A percentile compares a stretch with the other conserved stretches of the same genome.
phyloP scores from a whole-genome alignment of 2,888 invertebrate genomes.

The Arge pagana region DNA sequence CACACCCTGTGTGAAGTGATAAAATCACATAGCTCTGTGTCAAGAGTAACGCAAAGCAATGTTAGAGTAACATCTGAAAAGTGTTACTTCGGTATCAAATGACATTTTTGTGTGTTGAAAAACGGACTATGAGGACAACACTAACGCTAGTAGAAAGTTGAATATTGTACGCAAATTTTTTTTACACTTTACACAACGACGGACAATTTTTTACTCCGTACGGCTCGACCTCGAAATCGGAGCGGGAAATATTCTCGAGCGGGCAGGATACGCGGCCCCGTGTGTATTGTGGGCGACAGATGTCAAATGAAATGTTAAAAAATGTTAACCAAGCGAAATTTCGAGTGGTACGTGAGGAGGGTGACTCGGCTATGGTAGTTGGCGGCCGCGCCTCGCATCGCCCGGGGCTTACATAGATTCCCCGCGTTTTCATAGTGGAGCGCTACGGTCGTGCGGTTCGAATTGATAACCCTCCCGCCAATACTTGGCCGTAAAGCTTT shows the following conservation, averaged over 20 bases:
- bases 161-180: no score
- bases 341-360: constrained; percentile 49
- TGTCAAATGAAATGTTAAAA: constrained; percentile 57
- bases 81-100: no score
- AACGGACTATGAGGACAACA: no score
- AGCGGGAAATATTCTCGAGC: constrained; percentile 9
- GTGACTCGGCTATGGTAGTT: constrained; percentile 16
- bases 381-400: not conserved
- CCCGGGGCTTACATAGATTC: constrained; percentile 1
- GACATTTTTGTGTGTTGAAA: no score
- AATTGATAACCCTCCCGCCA: constrained; percentile 16
- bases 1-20: no score
- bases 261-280: constrained; percentile 38
- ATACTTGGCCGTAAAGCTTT: not conserved
- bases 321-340: constrained; percentile 56
- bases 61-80: no score
- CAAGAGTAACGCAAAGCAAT: no score
- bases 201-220: no score
- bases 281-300: constrained; percentile 54
- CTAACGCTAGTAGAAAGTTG: no score
- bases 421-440: constrained; percentile 6
- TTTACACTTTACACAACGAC: no score
- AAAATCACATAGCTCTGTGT: no score
- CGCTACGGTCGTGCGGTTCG: constrained; percentile 7
- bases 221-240: constrained; percentile 4